phyloP scores from a whole-genome alignment of 1,140 invertebrate species.

The Ganaspis sp. region DNA sequence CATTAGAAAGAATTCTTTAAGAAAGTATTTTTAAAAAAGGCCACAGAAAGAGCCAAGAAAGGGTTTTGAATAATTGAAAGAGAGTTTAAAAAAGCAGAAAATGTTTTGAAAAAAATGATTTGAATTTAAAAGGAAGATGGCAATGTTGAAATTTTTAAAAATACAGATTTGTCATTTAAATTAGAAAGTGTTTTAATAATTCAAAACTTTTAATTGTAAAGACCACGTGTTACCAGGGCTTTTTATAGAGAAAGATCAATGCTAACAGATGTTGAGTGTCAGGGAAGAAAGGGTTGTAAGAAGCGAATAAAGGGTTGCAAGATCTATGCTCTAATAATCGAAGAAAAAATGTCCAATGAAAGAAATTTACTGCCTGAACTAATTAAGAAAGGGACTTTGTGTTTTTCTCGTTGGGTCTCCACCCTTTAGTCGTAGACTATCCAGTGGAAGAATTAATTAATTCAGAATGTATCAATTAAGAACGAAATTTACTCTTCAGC shows the following conservation, averaged over 20 bases:
- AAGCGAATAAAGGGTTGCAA: constrained; percentile 70
- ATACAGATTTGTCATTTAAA: too few species aligned
- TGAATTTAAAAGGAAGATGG: too few species aligned
- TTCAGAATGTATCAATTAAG: constrained; percentile 78
- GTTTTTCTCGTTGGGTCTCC: constrained; percentile 49
- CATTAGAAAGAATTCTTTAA: too few species aligned
- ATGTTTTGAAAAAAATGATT: too few species aligned
- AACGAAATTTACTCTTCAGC: constrained; percentile 74
- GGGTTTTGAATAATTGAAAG: too few species aligned
- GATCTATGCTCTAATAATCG: constrained; percentile 77
- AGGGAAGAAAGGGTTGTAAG: constrained; percentile 63
- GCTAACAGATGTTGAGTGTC: constrained; percentile 70
- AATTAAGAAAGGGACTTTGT: constrained; percentile 73
- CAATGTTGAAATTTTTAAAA: too few species aligned
- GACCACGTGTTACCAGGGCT: constrained; percentile 9
- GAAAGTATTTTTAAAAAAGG: too few species aligned
- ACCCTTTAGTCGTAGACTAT: constrained; percentile 62
- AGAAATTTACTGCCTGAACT: constrained; percentile 75
- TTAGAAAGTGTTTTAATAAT: too few species aligned
- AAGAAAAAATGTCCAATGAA: constrained; percentile 76
- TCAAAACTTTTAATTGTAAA: neutral
- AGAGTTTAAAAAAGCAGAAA: too few species aligned
- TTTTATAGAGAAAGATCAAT: constrained; percentile 44
- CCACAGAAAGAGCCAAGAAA: too few species aligned
- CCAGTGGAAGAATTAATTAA: constrained; percentile 75